These are phyloP conservation scores for Thaumetopoea pityocampa DNA, from an alignment of 1,140 invertebrate species.

Conservation along the genomic window DNA sequence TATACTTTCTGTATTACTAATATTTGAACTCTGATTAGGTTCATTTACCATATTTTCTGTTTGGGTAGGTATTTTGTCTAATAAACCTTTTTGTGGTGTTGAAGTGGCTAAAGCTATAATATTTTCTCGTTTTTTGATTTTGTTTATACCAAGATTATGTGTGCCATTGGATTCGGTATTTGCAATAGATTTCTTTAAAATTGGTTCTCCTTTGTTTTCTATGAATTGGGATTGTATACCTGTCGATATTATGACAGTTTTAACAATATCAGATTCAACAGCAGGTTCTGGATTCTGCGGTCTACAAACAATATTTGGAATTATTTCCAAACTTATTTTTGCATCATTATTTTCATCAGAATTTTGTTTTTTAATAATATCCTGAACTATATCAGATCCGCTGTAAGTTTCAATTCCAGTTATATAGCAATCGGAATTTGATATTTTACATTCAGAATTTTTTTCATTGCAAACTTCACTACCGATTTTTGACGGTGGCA, in stretches of 20 bases:
- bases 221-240: conserved; percentile 34
- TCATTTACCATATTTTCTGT: not conserved
- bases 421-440: too few relatives aligned
- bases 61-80: not conserved
- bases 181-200: not conserved
- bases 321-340: too few relatives aligned
- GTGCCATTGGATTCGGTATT: not conserved
- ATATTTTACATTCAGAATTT: not conserved
- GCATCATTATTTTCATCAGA: not conserved
- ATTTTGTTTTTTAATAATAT: not conserved
- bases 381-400: not conserved
- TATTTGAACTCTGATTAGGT: not conserved
- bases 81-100: conserved; percentile 40
- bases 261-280: conserved; percentile 30
- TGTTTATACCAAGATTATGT: not conserved
- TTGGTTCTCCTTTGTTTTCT: not conserved
- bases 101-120: conserved; percentile 51
- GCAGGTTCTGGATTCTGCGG: conserved; percentile 21
- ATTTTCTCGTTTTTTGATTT: conserved; percentile 2
- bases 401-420: not conserved
- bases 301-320: conserved; percentile 19
- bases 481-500: too few relatives aligned
- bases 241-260: conserved; percentile 51
- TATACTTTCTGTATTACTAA: not conserved
- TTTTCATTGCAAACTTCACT: not conserved